phyloP scores from a whole-genome alignment of 2,797 vertebrate species.

The Centroberyx gerrardi region DNA sequence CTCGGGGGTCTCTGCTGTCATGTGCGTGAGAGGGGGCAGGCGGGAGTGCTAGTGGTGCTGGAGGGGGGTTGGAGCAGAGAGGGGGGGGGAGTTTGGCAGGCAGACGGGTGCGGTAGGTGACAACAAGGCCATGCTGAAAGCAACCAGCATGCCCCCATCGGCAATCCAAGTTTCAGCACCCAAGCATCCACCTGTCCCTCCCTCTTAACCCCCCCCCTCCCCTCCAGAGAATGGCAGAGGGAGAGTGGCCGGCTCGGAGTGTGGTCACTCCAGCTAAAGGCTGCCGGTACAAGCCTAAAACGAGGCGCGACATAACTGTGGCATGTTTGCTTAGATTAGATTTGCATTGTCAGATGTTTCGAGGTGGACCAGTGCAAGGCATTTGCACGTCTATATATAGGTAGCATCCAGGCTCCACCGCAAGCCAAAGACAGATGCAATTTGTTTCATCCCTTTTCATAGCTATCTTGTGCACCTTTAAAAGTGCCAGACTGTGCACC shows the following conservation, averaged over 20 bases:
- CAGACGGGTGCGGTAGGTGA: constrained; percentile 69
- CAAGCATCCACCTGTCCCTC: constrained; percentile 70
- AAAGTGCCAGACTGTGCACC: constrained; percentile 53
- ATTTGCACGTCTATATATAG: constrained; percentile 74
- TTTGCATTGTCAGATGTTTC: constrained; percentile 79
- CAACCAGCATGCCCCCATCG: constrained; percentile 63
- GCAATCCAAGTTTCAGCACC: constrained; percentile 76
- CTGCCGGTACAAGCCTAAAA: constrained; percentile 71
- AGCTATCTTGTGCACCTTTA: constrained; percentile 12
- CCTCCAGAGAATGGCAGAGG: constrained; percentile 33
- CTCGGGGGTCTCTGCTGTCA: constrained; percentile 70
- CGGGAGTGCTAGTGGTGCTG: constrained; percentile 50
- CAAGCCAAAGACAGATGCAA: constrained; percentile 49
- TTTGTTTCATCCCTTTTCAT: constrained; percentile 57
- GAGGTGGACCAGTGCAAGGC: constrained; percentile 39
- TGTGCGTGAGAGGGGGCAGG: constrained; percentile 52
- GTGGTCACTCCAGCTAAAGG: constrained; percentile 54
- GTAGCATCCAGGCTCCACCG: constrained; percentile 29
- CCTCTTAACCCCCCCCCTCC: constrained; percentile 52
- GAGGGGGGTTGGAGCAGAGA: constrained; percentile 33
- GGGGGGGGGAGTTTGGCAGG: constrained; percentile 49
- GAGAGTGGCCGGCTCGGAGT: constrained; percentile 23
- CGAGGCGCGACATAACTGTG: constrained; percentile 73
- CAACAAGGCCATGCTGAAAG: constrained; percentile 73
- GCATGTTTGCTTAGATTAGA: constrained; percentile 79